Percentiles rank a stretch among this genome's conserved stretches.
These are phyloP conservation scores for Neodiprion virginianus DNA, from an alignment of 1,140 invertebrate genomes.

Conservation along the genomic window DNA sequence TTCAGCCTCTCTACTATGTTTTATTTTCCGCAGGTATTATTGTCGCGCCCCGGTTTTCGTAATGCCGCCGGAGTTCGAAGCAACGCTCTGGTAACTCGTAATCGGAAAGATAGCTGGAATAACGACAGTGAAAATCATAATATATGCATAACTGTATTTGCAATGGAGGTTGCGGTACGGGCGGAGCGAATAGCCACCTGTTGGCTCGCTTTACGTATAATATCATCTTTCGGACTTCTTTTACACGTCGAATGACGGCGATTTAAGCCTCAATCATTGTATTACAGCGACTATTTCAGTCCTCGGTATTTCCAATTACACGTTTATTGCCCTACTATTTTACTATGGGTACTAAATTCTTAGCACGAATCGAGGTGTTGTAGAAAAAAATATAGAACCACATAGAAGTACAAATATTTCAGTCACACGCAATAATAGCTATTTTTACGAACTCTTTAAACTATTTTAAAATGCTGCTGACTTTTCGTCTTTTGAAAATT, in stretches of 20 bases:
- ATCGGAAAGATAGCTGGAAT: neutral
- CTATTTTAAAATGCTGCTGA: too few relatives aligned
- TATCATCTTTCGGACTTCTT: neutral
- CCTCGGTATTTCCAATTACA: too few relatives aligned
- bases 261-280: neutral
- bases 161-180: neutral
- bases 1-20: neutral
- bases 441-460: too few relatives aligned
- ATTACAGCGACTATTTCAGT: too few relatives aligned
- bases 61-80: too few relatives aligned
- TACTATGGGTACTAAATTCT: too few relatives aligned
- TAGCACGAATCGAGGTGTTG: too few relatives aligned
- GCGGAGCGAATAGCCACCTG: neutral
- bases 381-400: too few relatives aligned
- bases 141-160: constrained; percentile 5
- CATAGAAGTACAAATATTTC: too few relatives aligned
- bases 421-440: too few relatives aligned
- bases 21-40: neutral
- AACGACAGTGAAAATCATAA: neutral
- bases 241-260: neutral
- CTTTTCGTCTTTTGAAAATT: too few relatives aligned
- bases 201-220: neutral
- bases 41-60: neutral
- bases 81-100: neutral
- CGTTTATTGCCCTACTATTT: too few relatives aligned